Evolutionary conservation across 2,888 invertebrate species (phyloP), one percentile per base, ranked within the genome.

Genomic region (Cephus rjabovi): DNA sequence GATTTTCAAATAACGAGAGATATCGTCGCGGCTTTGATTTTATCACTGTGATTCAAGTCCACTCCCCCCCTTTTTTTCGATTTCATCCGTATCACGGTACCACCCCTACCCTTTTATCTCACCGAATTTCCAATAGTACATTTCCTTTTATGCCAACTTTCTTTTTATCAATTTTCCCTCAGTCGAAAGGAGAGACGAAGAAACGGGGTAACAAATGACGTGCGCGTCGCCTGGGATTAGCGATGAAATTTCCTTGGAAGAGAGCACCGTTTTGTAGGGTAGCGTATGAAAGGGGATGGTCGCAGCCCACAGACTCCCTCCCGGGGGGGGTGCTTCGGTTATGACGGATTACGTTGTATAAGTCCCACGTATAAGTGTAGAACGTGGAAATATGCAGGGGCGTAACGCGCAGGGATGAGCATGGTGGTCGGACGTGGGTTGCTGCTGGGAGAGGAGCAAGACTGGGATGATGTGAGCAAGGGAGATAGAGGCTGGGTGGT

Each of bases 321-420:
- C 70, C 23, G 12, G 23, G 23, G 23, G 56, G 56, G 56, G 9
- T 34, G 71, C 34, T 78, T 78, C 80, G 79, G 81, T 83, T 83
- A 82, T 83, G 85, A 84, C 80, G 81, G 82, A 84, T 85, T 83
- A 82, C 80, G 80, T 82, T 82, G 81, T 80, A 79, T 75, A 82
- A 79, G 80, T 80, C 69, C 74, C 80, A 74, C 73, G 80, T 56
- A 69, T 79, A 76, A 81, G 80, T 76, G 80, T 56, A 74, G 77
- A 78, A 76, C 76, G 78, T 69, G 78, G 71, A 79, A 79, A 80
- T 80, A 79, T 76, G 76, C 74, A 74, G 56, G 30, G 77, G 68
- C 56, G 56, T 56, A 56, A 56, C 56, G 56, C 56, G 56, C 56
- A 56, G 56, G 23, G 56, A 56, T 56, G 56, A 56, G 56, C 56